Conservation (phyloP, 2,888 invertebrate genomes). For the Ellobium chinense region DNA sequence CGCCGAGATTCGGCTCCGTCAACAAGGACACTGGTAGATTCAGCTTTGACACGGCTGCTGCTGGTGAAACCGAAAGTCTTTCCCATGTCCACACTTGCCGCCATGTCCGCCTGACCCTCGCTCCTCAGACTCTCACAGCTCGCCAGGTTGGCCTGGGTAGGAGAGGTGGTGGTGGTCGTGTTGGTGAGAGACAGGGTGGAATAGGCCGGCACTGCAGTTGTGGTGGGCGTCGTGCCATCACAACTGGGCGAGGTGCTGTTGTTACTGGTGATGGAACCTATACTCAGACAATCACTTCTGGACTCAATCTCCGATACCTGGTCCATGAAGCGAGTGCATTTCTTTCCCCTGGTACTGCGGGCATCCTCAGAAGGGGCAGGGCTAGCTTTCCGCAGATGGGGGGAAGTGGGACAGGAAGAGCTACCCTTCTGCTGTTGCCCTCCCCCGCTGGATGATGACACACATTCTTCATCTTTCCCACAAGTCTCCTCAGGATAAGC, state of each 20-base stretch:
- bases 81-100: neutral
- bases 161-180: neutral
- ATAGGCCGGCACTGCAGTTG: neutral
- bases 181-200: constrained; percentile 16
- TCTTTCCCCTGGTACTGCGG: constrained; percentile 36
- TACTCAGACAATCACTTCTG: constrained; percentile 17
- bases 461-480: constrained; percentile 23
- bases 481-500: constrained; percentile 26
- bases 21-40: constrained; percentile 40
- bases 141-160: constrained; percentile 1
- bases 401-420: constrained; percentile 43
- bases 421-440: constrained; percentile 23
- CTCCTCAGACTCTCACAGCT: constrained; percentile 37
- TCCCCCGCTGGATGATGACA: constrained; percentile 7
- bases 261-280: constrained; percentile 32
- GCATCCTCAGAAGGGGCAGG: constrained; percentile 41
- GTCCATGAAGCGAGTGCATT: constrained; percentile 46
- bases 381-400: constrained; percentile 35
- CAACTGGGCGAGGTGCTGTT: constrained; percentile 4
- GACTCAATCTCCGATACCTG: constrained; percentile 41
- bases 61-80: neutral
- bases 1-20: constrained; percentile 35
- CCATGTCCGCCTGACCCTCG: constrained; percentile 21
- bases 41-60: constrained; percentile 32
- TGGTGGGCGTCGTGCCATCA: neutral